Conservation (phyloP, 2,797 vertebrate species). For the Danio choprae region DNA sequence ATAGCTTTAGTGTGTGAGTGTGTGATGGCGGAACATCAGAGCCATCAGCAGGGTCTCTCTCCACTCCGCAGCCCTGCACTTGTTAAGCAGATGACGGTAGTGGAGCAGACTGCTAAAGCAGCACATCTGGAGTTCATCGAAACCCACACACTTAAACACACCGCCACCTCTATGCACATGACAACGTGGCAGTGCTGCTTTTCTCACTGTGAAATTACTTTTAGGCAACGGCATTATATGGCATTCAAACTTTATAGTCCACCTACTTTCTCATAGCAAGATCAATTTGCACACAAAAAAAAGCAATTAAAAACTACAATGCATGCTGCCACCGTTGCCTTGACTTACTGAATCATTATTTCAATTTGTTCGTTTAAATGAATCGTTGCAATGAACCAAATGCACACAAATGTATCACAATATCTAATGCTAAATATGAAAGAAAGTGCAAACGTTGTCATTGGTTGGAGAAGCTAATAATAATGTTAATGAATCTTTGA, state of each 20-base stretch:
- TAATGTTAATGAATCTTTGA: too few relatives aligned
- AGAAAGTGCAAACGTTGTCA: too few relatives aligned
- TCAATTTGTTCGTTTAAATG: too few relatives aligned
- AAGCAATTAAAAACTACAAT: background rate
- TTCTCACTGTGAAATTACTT: slow-evolving; percentile 17
- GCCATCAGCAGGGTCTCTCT: slow-evolving; percentile 29
- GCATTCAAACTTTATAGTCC: background rate
- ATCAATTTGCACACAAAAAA: too few relatives aligned
- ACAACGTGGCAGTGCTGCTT: slow-evolving; percentile 53
- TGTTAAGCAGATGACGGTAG: slow-evolving; percentile 54
- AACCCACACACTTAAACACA: slow-evolving; percentile 21
- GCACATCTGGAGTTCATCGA: slow-evolving; percentile 62
- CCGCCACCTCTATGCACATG: slow-evolving; percentile 21
- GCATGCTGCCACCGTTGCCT: background rate
- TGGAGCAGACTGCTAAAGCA: slow-evolving; percentile 30
- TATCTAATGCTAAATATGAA: too few relatives aligned
- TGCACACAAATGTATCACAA: too few relatives aligned
- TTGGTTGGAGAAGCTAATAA: too few relatives aligned
- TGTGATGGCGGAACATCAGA: slow-evolving; percentile 46
- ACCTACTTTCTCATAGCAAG: background rate
- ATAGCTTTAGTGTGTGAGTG: slow-evolving; percentile 7
- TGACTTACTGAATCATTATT: too few relatives aligned
- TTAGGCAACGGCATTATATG: background rate
- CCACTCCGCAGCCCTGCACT: slow-evolving; percentile 47
- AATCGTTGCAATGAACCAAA: too few relatives aligned